Conservation (phyloP, 1,140 invertebrate species). For the Zaprionus taronus region DNA sequence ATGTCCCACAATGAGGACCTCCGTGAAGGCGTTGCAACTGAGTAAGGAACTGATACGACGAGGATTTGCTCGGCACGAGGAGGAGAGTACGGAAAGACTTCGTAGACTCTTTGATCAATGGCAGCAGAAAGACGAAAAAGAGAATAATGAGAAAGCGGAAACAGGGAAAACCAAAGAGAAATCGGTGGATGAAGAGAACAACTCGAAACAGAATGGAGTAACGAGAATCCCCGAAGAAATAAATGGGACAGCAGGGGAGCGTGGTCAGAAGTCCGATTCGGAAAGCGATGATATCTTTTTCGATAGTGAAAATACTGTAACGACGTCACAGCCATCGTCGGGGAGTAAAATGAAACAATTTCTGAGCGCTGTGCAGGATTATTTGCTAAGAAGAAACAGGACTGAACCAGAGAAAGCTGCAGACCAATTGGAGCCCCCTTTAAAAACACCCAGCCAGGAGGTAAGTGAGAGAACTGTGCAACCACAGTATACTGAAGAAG, state of each 20-base stretch:
- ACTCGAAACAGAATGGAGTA: neutral
- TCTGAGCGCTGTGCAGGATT: neutral
- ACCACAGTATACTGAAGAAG: too few relatives aligned
- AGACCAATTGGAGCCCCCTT: neutral
- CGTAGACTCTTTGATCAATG: neutral
- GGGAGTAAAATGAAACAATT: neutral
- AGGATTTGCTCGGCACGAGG: constrained; percentile 11
- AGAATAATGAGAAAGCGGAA: neutral
- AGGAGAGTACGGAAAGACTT: neutral
- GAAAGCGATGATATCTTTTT: neutral
- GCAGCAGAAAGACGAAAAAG: neutral
- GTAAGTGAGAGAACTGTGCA: too few relatives aligned
- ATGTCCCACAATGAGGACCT: constrained; percentile 43
- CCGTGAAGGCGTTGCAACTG: constrained; percentile 27
- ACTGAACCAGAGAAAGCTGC: neutral
- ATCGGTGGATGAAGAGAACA: neutral
- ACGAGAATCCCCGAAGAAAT: neutral
- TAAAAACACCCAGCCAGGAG: too few relatives aligned
- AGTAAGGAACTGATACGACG: constrained; percentile 31
- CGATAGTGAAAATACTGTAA: neutral
- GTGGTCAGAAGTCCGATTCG: neutral
- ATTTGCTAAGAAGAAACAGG: neutral
- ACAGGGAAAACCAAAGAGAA: neutral
- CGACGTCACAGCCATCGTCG: neutral
- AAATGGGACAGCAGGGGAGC: neutral